Percentiles rank a stretch among this genome's conserved stretches.
Conservation (phyloP, 2,888 invertebrate genomes). For the Aproaerema taeniolella region DNA sequence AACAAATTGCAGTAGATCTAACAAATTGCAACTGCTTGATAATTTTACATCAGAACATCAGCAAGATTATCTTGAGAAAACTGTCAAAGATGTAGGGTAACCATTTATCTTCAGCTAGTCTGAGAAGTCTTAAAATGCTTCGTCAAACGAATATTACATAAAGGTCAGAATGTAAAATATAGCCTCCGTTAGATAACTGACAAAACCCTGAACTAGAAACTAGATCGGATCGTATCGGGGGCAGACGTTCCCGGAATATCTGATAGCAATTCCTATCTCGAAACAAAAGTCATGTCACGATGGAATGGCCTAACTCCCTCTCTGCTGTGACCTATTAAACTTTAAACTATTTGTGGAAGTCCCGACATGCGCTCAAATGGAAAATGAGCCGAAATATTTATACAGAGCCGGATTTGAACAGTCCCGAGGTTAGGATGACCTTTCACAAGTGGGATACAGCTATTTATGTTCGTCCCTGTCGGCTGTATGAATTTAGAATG, state of each 20-base stretch:
- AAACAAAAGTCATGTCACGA: slow-evolving; percentile 15
- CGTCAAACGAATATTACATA: slow-evolving; percentile 2
- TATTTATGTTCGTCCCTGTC: slow-evolving; percentile 17
- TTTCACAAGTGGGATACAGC: slow-evolving; percentile 18
- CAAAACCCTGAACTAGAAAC: background rate
- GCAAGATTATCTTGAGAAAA: too few relatives aligned
- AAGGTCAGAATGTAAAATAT: slow-evolving; percentile 1
- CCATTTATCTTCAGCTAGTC: too few relatives aligned
- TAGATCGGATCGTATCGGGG: background rate
- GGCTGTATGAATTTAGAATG: slow-evolving; percentile 13
- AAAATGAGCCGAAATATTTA: slow-evolving; percentile 18
- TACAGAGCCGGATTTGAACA: slow-evolving; percentile 19
- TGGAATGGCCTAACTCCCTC: slow-evolving; percentile 19
- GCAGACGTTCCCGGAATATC: slow-evolving; percentile 10
- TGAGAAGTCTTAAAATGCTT: background rate
- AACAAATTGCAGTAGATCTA: too few relatives aligned
- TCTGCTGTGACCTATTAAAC: slow-evolving; percentile 41
- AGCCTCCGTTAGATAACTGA: slow-evolving; percentile 3
- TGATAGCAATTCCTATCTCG: slow-evolving; percentile 8
- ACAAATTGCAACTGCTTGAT: too few relatives aligned
- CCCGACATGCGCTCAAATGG: slow-evolving; percentile 16
- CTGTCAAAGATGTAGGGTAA: too few relatives aligned
- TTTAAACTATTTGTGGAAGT: slow-evolving; percentile 26
- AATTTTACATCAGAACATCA: too few relatives aligned
- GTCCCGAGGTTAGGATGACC: slow-evolving; percentile 18